Conservation (phyloP, 1,140 invertebrate species). For the Meloidogyne floridensis region DNA sequence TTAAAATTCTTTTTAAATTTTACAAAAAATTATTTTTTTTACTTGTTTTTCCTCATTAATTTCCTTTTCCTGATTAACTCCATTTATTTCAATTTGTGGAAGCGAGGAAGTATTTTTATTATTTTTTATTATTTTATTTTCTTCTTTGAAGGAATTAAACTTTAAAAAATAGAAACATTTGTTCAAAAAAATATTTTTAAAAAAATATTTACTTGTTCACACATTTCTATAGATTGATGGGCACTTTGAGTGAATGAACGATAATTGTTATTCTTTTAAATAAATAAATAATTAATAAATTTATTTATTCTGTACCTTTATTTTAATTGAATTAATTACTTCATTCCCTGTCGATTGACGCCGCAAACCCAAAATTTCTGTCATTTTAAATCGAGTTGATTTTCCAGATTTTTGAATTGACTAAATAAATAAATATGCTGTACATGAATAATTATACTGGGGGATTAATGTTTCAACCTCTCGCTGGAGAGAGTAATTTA, state of each 20-base stretch:
- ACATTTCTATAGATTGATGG: slow-evolving; percentile 9
- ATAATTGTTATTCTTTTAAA: slow-evolving; percentile 20
- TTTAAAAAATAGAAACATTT: no score
- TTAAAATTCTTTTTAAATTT: no score
- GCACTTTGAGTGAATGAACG: slow-evolving; percentile 27
- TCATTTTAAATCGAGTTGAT: neutral
- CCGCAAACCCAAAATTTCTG: neutral
- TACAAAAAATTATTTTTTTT: neutral
- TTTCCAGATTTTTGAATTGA: neutral
- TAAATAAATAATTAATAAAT: slow-evolving; percentile 4
- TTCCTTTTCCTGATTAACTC: neutral
- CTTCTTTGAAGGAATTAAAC: slow-evolving; percentile 1
- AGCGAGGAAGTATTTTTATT: neutral
- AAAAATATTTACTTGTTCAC: neutral
- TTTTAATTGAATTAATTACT: neutral
- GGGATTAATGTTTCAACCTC: no score
- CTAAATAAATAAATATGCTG: neutral
- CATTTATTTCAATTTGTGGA: slow-evolving; percentile 28
- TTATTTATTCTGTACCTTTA: neutral
- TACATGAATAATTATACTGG: no score
- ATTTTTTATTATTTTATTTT: neutral
- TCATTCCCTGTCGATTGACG: slow-evolving; percentile 1
- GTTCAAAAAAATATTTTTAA: no score
- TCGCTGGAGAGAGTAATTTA: no score
- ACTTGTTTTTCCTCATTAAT: neutral